Conservation (phyloP, 1,140 invertebrate species). For the Bombus difficillimus region DNA sequence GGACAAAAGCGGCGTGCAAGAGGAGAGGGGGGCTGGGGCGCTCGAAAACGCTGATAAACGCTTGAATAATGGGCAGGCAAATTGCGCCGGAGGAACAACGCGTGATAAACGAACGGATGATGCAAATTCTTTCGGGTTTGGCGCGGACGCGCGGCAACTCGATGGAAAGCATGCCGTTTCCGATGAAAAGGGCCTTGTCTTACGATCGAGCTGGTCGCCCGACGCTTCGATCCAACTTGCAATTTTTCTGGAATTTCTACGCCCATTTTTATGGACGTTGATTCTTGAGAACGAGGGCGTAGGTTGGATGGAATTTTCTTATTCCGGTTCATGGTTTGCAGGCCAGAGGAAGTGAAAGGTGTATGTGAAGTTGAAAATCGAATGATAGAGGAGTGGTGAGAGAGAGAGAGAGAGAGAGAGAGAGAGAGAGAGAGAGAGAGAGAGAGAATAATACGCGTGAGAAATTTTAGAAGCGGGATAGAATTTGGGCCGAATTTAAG, state of each 20-base stretch:
- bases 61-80: conserved; percentile 65
- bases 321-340: neutral
- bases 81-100: conserved; percentile 47
- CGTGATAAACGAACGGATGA: conserved; percentile 54
- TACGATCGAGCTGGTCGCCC: neutral
- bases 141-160: conserved; percentile 10
- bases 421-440: too few species aligned
- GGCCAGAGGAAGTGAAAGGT: neutral
- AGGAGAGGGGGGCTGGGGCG: neutral
- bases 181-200: conserved; percentile 6
- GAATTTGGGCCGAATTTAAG: neutral
- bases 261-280: neutral
- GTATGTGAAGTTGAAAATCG: neutral
- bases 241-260: neutral
- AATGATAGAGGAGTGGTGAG: neutral
- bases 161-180: conserved; percentile 14
- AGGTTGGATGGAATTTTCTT: neutral
- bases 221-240: neutral
- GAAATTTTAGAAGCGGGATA: neutral
- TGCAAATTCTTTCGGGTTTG: conserved; percentile 50
- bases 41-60: conserved; percentile 60
- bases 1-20: neutral
- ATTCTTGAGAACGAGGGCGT: too few species aligned
- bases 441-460: conserved; percentile 17
- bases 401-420: too few species aligned